Base-by-base conservation (phyloP, 2,888 invertebrate species). In the Onthophagus sagittarius region DNA sequence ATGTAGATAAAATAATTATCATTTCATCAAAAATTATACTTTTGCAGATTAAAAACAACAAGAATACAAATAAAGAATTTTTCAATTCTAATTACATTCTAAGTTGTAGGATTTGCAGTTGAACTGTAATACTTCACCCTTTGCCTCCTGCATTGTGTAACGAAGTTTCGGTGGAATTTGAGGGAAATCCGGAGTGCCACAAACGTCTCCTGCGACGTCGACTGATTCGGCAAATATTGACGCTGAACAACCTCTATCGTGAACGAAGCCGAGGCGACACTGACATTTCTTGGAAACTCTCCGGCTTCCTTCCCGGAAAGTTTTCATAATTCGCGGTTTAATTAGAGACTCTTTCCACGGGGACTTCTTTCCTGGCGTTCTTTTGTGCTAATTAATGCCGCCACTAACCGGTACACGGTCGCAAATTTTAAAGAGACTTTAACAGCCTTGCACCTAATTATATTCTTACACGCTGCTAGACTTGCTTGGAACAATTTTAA, bases 291-390 rank as follows among this genome's bases (percentile, higher is more conserved):
- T 53, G 39, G 11, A 7, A 53, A 53, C 9, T 53, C 39, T 53
- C 39, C 6, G 23, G 23, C 39, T 53, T 53, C 39, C 39, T 53
- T 6, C 67, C 23, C 5, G n/a, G 67, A 32, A 67, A 67, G 67
- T 67, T 67, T 67, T 67, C 67, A 67, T 67, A 67, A 67, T 67
- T 67, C 67, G 67, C 7, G 67, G 67, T 67, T 67, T 67, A 67
- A 67, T 67, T 67, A 67, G 32, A 67, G 67, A 13, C 67, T 31
- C 15, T 67, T 67, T 31, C 31, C 39, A 11, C 39, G 1, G 39
- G 11, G 39, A 53, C 39, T 53, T 53, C 39, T 53, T 53, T 53
- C 39, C 39, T 7, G 39, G 11, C 39, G 39, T 53, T 53, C 39
- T 53, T 53, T 53, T 53, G 39, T 53, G 39, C 39, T 53, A 53